Base-by-base conservation (phyloP, 92 coral and sea anemone species). In the Phenganax marumi region DNA sequence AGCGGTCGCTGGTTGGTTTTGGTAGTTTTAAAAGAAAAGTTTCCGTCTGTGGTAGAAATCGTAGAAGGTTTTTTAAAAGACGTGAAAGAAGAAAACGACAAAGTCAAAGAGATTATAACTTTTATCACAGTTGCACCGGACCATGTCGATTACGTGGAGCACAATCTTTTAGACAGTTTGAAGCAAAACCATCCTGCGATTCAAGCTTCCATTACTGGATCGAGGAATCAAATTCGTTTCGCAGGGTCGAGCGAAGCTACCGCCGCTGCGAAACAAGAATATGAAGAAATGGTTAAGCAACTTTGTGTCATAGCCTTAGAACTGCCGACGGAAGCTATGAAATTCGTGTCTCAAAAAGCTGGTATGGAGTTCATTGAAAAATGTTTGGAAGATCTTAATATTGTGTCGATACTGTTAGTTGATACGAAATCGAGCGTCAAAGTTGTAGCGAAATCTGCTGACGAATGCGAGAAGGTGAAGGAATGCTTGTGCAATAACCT, bases 191-290 rank as follows among this genome's bases (percentile, higher is more conserved):
- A 43, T 70, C 76, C 76, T 70, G 76, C 13, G 5, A 43, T 70
- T 70, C 47, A 70, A 50, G 76, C 76, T 3, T 26, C 7, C 14
- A 43, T 70, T 47, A 70, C 52, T 70, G 23, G 0, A 70, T 50
- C 76, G 8, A 70, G 55, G 76, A 70, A 70, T 70, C 76, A 50
- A 23, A 70, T 70, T 26, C 76, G 76, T 70, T 70, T 70, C 18
- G 55, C 9, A 70, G 76, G 76, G 4, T 7, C 76, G 47, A 52
- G 47, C 47, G 76, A 70, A 24, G 76, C 55, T 0, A 47, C 47
- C 47, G 10, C 5, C 52, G 33, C 76, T 43, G 76, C 55, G 0
- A 70, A 70, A 70, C 76, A 21, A 2, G 52, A 70, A 46, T 70
- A 14, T 70, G 56, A 70, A 11, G 55, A 70, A 8, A 14, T 46